phyloP scores from a whole-genome alignment of 2,797 vertebrate genomes.

The Myotis pilosus region DNA sequence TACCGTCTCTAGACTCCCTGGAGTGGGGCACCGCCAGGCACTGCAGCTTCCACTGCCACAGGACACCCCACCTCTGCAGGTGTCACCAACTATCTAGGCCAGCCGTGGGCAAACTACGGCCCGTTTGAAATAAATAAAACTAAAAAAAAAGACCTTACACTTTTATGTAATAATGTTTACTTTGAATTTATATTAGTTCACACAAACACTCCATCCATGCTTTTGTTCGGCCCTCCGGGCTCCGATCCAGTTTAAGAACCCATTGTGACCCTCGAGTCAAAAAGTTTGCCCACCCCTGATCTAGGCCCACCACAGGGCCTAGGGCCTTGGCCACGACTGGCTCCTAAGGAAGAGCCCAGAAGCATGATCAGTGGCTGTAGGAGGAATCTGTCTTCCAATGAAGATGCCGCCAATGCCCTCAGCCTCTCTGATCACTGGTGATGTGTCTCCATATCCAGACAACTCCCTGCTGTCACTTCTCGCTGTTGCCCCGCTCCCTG shows the following conservation, averaged over 20 bases:
- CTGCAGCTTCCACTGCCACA: neutral
- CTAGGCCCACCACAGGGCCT: neutral
- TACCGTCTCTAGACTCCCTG: neutral
- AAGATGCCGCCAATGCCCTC: neutral
- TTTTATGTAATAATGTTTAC: too few species aligned
- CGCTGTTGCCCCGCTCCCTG: neutral
- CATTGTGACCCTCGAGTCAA: too few species aligned
- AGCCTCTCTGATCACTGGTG: neutral
- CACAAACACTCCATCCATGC: too few species aligned
- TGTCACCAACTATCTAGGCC: neutral
- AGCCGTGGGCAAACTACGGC: too few species aligned
- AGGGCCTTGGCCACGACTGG: neutral
- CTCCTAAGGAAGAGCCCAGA: neutral
- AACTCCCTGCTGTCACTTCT: neutral
- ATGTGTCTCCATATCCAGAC: neutral
- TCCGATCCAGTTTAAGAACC: too few species aligned
- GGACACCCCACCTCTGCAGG: slow-evolving; percentile 4
- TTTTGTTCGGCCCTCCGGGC: too few species aligned
- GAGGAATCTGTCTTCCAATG: neutral
- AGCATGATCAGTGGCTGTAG: neutral
- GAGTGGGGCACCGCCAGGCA: neutral
- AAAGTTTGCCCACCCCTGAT: too few species aligned
- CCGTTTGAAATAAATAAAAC: too few species aligned
- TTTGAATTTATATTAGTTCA: too few species aligned
- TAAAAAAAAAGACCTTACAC: too few species aligned